phyloP scores from a whole-genome alignment of 37 sponge, comb jelly and placozoan genomes.

The Agelas oroides region DNA sequence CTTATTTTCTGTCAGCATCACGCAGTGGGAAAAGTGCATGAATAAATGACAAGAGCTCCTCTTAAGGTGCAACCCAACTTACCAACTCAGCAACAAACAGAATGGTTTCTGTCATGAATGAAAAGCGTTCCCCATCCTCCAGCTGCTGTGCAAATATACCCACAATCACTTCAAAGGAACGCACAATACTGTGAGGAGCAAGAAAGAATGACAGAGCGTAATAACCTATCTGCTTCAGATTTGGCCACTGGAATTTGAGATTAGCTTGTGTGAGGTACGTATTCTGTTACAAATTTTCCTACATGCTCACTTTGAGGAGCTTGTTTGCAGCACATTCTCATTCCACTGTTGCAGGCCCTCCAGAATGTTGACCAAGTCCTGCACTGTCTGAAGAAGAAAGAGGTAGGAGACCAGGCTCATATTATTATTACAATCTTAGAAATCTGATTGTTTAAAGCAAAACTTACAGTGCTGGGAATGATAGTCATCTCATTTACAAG shows the following conservation, averaged over 20 bases:
- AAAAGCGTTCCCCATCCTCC: not conserved
- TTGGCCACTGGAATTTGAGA: too few species aligned
- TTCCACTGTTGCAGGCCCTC: conserved; percentile 1
- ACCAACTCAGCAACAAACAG: not conserved
- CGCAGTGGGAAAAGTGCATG: too few species aligned
- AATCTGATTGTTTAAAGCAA: too few species aligned
- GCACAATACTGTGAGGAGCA: not conserved
- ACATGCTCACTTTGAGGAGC: not conserved
- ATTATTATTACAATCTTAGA: too few species aligned
- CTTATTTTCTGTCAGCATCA: too few species aligned
- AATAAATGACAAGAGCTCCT: too few species aligned
- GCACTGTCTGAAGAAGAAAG: not conserved
- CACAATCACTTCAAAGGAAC: not conserved
- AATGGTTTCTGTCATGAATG: conserved; percentile 9
- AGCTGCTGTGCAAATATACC: not conserved
- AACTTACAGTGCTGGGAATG: too few species aligned
- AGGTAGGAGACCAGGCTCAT: too few species aligned
- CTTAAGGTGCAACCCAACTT: not conserved
- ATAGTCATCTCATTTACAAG: too few species aligned
- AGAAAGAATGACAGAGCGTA: not conserved
- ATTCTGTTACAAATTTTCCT: not conserved
- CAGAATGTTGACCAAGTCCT: not conserved
- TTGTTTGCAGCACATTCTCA: not conserved
- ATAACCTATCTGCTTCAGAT: too few species aligned
- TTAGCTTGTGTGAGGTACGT: not conserved